A percentile compares a stretch with the other conserved stretches of the same genome.
Conservation (phyloP, 2,797 vertebrate species). For the Dendrocincla tyrannina region DNA sequence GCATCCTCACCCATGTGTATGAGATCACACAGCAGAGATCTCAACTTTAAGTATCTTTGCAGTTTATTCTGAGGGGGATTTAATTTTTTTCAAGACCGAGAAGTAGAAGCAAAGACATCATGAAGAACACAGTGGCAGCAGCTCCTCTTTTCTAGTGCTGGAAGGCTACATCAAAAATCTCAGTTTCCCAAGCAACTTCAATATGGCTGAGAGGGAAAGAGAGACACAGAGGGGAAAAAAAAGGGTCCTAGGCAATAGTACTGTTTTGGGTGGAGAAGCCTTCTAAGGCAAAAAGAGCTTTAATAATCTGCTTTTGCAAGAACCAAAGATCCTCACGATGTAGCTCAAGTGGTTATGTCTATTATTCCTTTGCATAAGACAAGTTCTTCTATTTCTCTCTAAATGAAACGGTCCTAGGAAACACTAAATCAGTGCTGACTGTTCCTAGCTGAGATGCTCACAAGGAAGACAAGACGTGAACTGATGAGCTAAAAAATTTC, state of each 20-base stretch:
- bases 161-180: not conserved
- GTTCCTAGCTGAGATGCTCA: not conserved
- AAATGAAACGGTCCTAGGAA: not conserved
- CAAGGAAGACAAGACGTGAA: not conserved
- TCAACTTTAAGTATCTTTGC: not conserved
- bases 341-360: not conserved
- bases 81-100: not conserved
- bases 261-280: not conserved
- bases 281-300: not conserved
- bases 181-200: not conserved
- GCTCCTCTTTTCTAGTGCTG: not conserved
- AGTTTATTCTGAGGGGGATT: not conserved
- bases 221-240: rapidly evolving
- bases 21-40: not conserved
- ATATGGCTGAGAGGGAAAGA: not conserved
- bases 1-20: not conserved
- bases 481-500: not conserved
- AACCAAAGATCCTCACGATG: not conserved
- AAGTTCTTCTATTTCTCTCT: not conserved
- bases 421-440: not conserved
- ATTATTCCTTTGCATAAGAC: not conserved
- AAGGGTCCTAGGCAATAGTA: not conserved
- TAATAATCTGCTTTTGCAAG: not conserved
- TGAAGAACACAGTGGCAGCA: not conserved
- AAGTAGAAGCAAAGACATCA: not conserved